phyloP scores from a whole-genome alignment of 2,888 invertebrate species.

The Zelleria hepariella region DNA sequence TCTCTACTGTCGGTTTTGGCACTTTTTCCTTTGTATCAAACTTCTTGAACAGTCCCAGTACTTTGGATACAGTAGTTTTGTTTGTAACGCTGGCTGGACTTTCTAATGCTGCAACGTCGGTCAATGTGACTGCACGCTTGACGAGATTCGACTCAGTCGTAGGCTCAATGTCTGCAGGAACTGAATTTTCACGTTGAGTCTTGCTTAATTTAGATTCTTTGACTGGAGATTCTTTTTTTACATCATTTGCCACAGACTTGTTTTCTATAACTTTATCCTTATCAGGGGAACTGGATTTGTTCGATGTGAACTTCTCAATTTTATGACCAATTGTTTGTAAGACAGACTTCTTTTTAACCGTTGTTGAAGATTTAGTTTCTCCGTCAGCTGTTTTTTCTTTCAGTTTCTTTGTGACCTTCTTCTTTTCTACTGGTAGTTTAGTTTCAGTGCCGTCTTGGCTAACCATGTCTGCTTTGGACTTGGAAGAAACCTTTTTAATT shows the following conservation, averaged over 20 bases:
- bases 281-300: slow-evolving; percentile 62
- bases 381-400: slow-evolving; percentile 51
- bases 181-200: slow-evolving; percentile 76
- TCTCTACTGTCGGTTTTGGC: slow-evolving; percentile 25
- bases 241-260: slow-evolving; percentile 21
- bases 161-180: slow-evolving; percentile 67
- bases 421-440: slow-evolving; percentile 46
- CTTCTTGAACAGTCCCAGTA: slow-evolving; percentile 83
- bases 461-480: slow-evolving; percentile 53
- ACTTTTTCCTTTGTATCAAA: slow-evolving; percentile 73
- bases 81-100: slow-evolving; percentile 53
- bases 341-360: slow-evolving; percentile 75
- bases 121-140: slow-evolving; percentile 80
- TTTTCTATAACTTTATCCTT: slow-evolving; percentile 51
- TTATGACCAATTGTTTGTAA: slow-evolving; percentile 84
- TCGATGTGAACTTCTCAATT: slow-evolving; percentile 77
- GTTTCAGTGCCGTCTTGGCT: slow-evolving; percentile 33
- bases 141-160: slow-evolving; percentile 77
- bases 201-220: slow-evolving; percentile 60
- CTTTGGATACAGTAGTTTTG: slow-evolving; percentile 80
- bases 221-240: slow-evolving; percentile 28
- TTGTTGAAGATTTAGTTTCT: slow-evolving; percentile 31
- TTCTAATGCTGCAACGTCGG: slow-evolving; percentile 72
- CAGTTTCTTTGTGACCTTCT: slow-evolving; percentile 54
- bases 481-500: slow-evolving; percentile 58